A percentile compares a stretch with the other conserved stretches of the same genome.
phyloP scores from a whole-genome alignment of 2,888 invertebrate genomes.

The Chrysolina oricalcia region DNA sequence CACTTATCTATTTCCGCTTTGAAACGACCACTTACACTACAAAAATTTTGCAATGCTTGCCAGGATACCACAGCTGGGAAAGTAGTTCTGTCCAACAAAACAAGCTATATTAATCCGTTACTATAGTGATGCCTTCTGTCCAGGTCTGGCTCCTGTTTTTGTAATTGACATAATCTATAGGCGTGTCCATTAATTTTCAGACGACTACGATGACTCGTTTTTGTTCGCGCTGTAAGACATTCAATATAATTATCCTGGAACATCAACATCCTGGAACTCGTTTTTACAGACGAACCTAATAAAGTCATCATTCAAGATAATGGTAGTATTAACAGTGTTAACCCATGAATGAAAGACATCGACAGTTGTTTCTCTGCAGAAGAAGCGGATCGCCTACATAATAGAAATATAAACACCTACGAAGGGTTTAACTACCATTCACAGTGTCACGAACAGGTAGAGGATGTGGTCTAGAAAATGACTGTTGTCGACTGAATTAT shows the following conservation, averaged over 20 bases:
- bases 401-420: conserved; percentile 58
- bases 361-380: conserved; percentile 51
- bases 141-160: too few species aligned
- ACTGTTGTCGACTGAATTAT: conserved; percentile 3
- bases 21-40: too few species aligned
- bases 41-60: too few species aligned
- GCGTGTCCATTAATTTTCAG: not conserved
- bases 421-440: conserved; percentile 51
- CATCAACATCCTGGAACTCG: conserved; percentile 1
- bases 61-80: too few species aligned
- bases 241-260: conserved; percentile 14
- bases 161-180: too few species aligned
- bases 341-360: conserved; percentile 48
- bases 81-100: too few species aligned
- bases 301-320: conserved; percentile 56
- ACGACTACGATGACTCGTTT: not conserved
- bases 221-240: not conserved
- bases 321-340: conserved; percentile 53
- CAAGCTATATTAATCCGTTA: too few species aligned
- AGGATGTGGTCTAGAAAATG: conserved; percentile 38
- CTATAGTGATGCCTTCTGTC: too few species aligned
- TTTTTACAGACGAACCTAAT: conserved; percentile 41
- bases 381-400: conserved; percentile 54
- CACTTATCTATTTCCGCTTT: too few species aligned
- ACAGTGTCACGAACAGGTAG: conserved; percentile 53